Evolutionary conservation across 2,797 vertebrate genomes (phyloP).

Genomic region (Triplophysa yarkandensis): DNA sequence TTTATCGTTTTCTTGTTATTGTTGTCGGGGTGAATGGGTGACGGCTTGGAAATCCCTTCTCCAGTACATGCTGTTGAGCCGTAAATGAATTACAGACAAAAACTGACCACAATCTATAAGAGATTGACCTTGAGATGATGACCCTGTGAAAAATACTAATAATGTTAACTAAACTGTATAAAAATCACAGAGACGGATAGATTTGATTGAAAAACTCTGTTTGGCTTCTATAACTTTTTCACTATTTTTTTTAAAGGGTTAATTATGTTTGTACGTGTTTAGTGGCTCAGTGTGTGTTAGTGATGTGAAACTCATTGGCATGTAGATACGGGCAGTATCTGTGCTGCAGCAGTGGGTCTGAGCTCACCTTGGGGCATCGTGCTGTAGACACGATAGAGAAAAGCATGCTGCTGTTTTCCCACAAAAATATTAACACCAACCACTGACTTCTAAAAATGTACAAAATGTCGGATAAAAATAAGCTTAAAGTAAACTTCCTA

Average conservation of each 20-base stretch:
- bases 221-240: no score
- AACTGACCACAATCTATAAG: not conserved
- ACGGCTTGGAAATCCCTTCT: not conserved
- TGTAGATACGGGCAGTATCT: conserved; percentile 76
- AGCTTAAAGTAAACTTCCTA: no score
- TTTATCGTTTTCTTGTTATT: conserved; percentile 66
- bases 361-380: conserved; percentile 79
- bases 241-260: no score
- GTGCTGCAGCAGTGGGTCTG: conserved; percentile 75
- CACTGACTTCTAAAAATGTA: conserved; percentile 38
- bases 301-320: conserved; percentile 74
- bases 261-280: not conserved
- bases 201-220: no score
- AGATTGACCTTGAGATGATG: not conserved
- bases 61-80: not conserved
- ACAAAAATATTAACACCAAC: conserved; percentile 74
- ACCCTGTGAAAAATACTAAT: not conserved
- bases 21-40: conserved; percentile 51
- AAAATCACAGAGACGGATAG: no score
- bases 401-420: conserved; percentile 75
- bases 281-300: conserved; percentile 56
- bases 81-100: not conserved
- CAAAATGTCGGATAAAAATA: no score
- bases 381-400: conserved; percentile 74
- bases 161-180: not conserved